Conservation (phyloP, 1,140 invertebrate species). For the Hermatobates lingyangjiaoensis region DNA sequence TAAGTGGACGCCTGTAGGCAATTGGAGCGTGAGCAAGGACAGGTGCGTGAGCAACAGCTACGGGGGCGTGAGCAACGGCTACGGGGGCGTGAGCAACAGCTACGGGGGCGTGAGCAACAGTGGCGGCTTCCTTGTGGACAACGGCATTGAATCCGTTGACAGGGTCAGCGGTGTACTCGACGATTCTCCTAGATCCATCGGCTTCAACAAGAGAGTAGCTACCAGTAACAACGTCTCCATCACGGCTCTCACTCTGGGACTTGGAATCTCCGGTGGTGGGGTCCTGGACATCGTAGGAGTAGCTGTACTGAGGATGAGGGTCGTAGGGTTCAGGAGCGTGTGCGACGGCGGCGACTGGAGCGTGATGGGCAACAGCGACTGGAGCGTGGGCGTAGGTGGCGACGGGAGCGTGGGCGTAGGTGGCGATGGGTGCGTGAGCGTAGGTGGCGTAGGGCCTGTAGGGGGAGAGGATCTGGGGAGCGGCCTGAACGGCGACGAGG, state of each 20-base stretch:
- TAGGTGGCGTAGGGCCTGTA: too few relatives aligned
- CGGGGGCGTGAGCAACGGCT: slow-evolving; percentile 22
- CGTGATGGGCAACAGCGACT: neutral
- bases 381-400: slow-evolving; percentile 30
- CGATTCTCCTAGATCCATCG: slow-evolving; percentile 36
- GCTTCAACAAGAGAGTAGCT: slow-evolving; percentile 34
- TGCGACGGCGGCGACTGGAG: slow-evolving; percentile 15
- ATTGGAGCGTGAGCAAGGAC: slow-evolving; percentile 7
- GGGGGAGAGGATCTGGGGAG: too few relatives aligned
- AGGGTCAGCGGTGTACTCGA: slow-evolving; percentile 36
- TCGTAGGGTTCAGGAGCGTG: neutral
- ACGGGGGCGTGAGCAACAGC: slow-evolving; percentile 1
- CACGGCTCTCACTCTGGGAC: slow-evolving; percentile 28
- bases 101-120: slow-evolving; percentile 4
- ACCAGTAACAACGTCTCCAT: slow-evolving; percentile 31
- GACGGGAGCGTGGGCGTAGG: slow-evolving; percentile 10
- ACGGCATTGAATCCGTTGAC: slow-evolving; percentile 37
- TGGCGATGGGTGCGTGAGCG: slow-evolving; percentile 6
- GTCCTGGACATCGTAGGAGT: slow-evolving; percentile 22
- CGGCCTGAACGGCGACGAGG: too few relatives aligned
- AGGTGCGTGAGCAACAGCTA: slow-evolving; percentile 11
- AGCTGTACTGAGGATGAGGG: slow-evolving; percentile 14
- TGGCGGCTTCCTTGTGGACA: slow-evolving; percentile 25
- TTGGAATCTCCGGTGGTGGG: slow-evolving; percentile 31
- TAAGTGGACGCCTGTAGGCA: too few relatives aligned